Conservation (phyloP, 2,888 invertebrate genomes). For the Pseudococcus jackbeardsleyi region DNA sequence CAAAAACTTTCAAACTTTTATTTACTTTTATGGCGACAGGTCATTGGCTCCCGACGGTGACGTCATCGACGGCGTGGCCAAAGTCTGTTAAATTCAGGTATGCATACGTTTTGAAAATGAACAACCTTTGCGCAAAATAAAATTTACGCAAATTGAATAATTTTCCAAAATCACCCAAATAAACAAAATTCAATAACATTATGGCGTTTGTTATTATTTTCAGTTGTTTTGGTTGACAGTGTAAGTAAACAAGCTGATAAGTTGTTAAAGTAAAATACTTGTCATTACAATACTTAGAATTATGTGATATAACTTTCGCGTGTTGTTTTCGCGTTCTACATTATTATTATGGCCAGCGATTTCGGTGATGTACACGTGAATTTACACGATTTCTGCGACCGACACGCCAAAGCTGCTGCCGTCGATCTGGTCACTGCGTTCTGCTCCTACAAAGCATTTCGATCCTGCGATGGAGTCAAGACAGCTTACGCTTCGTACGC, state of each 20-base stretch:
- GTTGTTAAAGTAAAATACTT: constrained; percentile 24
- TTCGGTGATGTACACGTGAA: constrained; percentile 61
- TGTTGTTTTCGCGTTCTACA: constrained; percentile 30
- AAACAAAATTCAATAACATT: constrained; percentile 36
- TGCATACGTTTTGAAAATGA: background rate
- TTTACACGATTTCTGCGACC: constrained; percentile 64
- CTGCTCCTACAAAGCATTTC: constrained; percentile 63
- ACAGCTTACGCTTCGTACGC: constrained; percentile 57
- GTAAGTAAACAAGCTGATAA: constrained; percentile 47
- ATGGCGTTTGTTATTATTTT: constrained; percentile 47
- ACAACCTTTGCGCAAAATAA: constrained; percentile 22
- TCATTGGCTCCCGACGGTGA: too few relatives aligned
- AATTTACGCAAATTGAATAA: background rate
- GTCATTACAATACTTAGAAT: constrained; percentile 22
- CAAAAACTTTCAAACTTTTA: too few relatives aligned
- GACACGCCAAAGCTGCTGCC: constrained; percentile 65
- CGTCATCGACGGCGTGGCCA: background rate
- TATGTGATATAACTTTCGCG: constrained; percentile 42
- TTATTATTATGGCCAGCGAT: constrained; percentile 62
- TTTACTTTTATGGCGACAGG: too few relatives aligned
- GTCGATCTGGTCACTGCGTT: constrained; percentile 63
- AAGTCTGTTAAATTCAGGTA: background rate
- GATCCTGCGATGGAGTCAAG: constrained; percentile 62
- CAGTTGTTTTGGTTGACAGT: constrained; percentile 50
- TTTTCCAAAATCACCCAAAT: constrained; percentile 27